These are phyloP conservation scores for Dryococelus australis DNA, from an alignment of 2,888 invertebrate genomes.

Conservation along the genomic window DNA sequence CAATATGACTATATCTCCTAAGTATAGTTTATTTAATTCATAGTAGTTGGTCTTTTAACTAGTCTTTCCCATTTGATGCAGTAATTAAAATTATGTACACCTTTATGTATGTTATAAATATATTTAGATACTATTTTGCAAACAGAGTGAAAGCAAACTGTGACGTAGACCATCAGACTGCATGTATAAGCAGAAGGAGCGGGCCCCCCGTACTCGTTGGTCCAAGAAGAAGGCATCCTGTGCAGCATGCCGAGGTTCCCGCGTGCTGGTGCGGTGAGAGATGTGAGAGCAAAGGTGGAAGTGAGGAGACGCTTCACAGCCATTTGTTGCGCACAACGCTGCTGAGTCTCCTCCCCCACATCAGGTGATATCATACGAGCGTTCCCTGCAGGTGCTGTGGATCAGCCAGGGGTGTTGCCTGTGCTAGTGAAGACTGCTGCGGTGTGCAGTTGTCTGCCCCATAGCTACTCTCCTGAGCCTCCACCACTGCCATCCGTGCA, in stretches of 20 bases:
- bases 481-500: constrained; percentile 2
- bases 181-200: background rate
- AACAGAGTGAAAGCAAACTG: background rate
- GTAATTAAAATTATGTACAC: background rate
- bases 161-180: background rate
- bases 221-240: background rate
- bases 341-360: constrained; percentile 89
- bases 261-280: background rate
- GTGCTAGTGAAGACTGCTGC: background rate
- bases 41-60: background rate
- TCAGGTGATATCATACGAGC: constrained; percentile 94
- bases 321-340: constrained; percentile 77
- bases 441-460: background rate
- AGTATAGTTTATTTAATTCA: background rate
- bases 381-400: constrained; percentile 86
- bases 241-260: background rate
- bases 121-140: background rate
- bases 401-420: constrained; percentile 59
- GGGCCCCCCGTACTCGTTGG: background rate
- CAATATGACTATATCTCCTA: background rate
- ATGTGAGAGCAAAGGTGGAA: constrained; percentile 13
- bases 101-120: background rate
- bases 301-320: constrained; percentile 62
- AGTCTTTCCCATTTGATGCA: background rate
- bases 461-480: constrained; percentile 16